Base-by-base conservation (phyloP, 1,140 invertebrate genomes). In the Psilanteris sp. region DNA sequence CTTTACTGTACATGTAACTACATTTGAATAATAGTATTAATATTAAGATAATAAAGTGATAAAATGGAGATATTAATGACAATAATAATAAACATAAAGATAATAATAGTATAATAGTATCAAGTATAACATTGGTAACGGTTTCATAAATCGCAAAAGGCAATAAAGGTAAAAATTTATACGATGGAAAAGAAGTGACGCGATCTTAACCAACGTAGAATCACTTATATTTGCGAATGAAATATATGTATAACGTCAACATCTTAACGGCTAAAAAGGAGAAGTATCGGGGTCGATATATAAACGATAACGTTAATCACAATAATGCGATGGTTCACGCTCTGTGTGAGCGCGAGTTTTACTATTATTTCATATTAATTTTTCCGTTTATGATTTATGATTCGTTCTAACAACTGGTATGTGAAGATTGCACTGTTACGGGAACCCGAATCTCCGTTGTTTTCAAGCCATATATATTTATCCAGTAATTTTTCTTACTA, bases 301-400 rank as follows among this genome's bases (percentile, higher is more conserved):
- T 64, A 78, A 87, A 87, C 84, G 81, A 87, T 87, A 87, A 87
- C 85, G 83, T 84, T 81, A 82, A 87, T 87, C 86, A 85, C 85
- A 85, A 87, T 87, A 81, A 85, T 83, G 84, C 81, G 81, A 86
- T 85, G 81, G 73, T 57, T 78, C 71, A 46, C 75, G 68, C 68
- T 76, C 13, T 43, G 29, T 46, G 52, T 50, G 50, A 10, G 64
- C 59, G 55, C 71, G 71, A 71, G 66, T 59, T 64, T 62, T 44
- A 8, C 36, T n/a, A 52, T 61, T 61, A 54, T 46, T 61, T 16
- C 26, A 57, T 39, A 46, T 48, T 72, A 37, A 62, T 75, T 71
- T 77, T 64, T 59, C n/a, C 61, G 37, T 34, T 78, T 81, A 77
- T 80, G 79, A 78, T 78, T 81, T 84, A 86, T 84, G 79, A 83